Conservation (phyloP, 1,140 invertebrate species). For the Saccostrea glomerata region DNA sequence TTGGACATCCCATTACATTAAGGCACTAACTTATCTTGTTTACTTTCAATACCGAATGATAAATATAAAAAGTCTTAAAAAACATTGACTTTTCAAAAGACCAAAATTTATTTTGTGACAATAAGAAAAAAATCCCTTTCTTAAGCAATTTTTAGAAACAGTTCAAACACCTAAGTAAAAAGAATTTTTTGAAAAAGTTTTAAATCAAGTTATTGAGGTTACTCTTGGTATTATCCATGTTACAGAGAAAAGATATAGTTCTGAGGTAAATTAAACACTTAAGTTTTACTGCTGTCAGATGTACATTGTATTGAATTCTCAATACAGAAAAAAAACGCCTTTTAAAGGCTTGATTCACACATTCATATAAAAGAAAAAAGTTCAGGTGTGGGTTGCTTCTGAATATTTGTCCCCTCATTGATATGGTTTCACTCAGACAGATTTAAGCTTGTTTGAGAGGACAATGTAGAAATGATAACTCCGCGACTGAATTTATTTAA, state of each 20-base stretch:
- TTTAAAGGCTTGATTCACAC: background rate
- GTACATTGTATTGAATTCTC: too few relatives aligned
- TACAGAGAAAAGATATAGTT: too few relatives aligned
- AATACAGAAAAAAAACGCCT: background rate
- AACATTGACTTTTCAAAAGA: background rate
- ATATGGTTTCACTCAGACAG: background rate
- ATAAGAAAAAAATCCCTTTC: too few relatives aligned
- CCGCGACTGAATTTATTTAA: background rate
- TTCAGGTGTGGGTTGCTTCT: background rate
- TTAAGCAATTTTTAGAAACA: too few relatives aligned
- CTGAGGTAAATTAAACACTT: too few relatives aligned
- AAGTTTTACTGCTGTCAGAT: too few relatives aligned
- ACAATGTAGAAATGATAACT: constrained; percentile 12
- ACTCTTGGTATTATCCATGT: too few relatives aligned
- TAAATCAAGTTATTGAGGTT: too few relatives aligned
- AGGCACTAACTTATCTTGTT: background rate
- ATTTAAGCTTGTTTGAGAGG: background rate
- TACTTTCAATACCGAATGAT: constrained; percentile 5
- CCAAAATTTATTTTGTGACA: background rate
- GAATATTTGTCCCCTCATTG: background rate
- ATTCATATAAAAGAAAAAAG: background rate
- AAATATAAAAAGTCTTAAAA: constrained; percentile 15
- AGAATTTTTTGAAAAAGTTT: too few relatives aligned
- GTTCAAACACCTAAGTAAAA: too few relatives aligned
- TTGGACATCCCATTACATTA: constrained; percentile 5